Percentiles rank a stretch among this genome's conserved stretches.
phyloP scores from a whole-genome alignment of 2,888 invertebrate genomes.

The Subacronicta megacephala region DNA sequence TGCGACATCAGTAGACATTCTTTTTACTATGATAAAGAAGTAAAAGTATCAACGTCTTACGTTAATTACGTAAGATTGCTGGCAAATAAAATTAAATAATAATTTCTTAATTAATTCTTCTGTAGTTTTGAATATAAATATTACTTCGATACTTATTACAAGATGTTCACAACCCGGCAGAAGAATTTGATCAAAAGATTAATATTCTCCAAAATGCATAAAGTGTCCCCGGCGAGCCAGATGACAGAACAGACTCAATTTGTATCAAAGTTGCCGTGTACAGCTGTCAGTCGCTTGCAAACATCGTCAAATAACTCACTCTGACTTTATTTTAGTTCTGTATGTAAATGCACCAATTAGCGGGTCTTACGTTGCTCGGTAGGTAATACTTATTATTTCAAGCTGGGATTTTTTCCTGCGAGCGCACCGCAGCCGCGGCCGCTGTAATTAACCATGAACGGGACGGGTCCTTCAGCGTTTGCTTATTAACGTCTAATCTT shows the following conservation, averaged over 20 bases:
- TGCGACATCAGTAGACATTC: conserved; percentile 37
- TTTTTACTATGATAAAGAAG: conserved; percentile 7
- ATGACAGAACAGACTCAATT: conserved; percentile 41
- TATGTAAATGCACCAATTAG: conserved; percentile 88
- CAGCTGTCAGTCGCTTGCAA: conserved; percentile 63
- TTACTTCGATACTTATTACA: no score
- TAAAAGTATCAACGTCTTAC: conserved; percentile 7
- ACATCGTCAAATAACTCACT: conserved; percentile 83
- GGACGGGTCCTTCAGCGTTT: conserved; percentile 81
- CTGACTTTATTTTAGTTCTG: conserved; percentile 81
- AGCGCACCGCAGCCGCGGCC: conserved; percentile 69
- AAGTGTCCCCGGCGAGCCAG: conserved; percentile 34
- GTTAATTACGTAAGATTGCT: no score
- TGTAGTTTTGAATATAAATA: no score
- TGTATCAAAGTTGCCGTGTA: conserved; percentile 43
- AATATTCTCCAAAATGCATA: conserved; percentile 52
- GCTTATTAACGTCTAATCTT: conserved; percentile 88
- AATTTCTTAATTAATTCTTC: no score
- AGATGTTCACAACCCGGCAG: background rate
- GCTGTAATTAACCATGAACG: conserved; percentile 83
- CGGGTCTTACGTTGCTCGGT: conserved; percentile 82
- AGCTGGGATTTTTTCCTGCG: conserved; percentile 78
- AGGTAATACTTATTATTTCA: conserved; percentile 85
- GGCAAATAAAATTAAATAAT: no score
- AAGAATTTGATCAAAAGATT: conserved; percentile 43